phyloP scores from a whole-genome alignment of 2,888 invertebrate genomes.

The Eurois occulta region DNA sequence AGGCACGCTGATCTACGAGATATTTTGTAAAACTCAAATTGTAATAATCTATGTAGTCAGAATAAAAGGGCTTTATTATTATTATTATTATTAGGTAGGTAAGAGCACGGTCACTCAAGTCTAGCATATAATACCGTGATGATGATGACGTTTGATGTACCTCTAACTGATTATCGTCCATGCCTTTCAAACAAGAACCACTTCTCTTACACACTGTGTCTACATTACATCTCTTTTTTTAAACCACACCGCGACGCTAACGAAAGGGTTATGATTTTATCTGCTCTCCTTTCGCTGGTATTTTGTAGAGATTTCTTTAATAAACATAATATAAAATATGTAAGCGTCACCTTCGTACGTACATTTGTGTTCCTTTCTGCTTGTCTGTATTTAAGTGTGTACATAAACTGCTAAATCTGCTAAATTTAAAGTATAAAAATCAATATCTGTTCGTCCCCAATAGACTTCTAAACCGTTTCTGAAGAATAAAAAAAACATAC shows the following conservation, averaged over 20 bases:
- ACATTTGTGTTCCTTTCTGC: background rate
- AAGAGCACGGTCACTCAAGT: background rate
- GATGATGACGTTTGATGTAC: background rate
- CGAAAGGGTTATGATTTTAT: background rate
- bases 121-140: background rate
- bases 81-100: no score
- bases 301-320: background rate
- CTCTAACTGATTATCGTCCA: background rate
- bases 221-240: background rate
- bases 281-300: background rate
- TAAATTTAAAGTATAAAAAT: no score
- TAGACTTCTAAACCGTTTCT: no score
- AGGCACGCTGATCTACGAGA: no score
- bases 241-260: background rate
- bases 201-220: background rate
- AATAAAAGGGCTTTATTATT: no score
- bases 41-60: no score
- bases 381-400: no score
- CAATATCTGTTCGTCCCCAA: no score
- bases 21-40: no score
- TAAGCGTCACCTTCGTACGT: background rate
- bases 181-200: background rate
- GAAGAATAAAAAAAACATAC: no score
- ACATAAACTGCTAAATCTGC: no score
- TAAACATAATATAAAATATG: background rate